phyloP scores from a whole-genome alignment of 2,113 vertebrate genomes.

The Microtus ochrogaster region DNA sequence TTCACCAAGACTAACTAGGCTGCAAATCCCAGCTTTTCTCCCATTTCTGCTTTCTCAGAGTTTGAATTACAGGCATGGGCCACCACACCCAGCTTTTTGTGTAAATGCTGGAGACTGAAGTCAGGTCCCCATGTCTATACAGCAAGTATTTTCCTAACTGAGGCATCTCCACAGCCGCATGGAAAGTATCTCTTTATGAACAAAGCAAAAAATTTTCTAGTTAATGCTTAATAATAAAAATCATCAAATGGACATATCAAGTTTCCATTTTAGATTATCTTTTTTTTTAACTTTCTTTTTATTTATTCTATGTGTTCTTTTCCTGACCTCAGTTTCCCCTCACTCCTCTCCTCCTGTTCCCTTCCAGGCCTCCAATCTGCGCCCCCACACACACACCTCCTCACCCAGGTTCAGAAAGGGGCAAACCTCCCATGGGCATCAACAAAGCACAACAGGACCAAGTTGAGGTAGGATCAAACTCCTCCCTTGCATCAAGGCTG shows the following conservation, averaged over 20 bases:
- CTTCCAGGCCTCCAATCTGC: neutral
- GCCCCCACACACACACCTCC: no score
- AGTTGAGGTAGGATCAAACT: neutral
- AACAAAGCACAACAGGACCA: neutral
- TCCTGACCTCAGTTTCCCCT: neutral
- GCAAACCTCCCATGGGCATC: neutral
- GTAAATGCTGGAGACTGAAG: neutral
- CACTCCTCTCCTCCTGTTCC: neutral
- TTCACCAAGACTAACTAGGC: neutral
- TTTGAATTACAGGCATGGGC: no score
- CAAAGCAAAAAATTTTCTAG: neutral
- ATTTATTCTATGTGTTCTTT: neutral
- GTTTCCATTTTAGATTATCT: neutral
- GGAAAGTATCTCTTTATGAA: neutral
- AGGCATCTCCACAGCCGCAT: neutral
- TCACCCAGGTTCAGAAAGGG: neutral
- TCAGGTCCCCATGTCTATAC: neutral
- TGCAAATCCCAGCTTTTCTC: neutral
- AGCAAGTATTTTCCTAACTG: neutral
- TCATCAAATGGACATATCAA: neutral
- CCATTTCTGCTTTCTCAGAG: neutral
- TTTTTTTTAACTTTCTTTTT: neutral
- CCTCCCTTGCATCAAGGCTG: neutral
- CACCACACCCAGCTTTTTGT: neutral
- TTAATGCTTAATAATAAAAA: conserved; percentile 50